These are phyloP conservation scores for Drosophila rhopaloa DNA, from an alignment of 1,140 invertebrate species.

Conservation along the genomic window DNA sequence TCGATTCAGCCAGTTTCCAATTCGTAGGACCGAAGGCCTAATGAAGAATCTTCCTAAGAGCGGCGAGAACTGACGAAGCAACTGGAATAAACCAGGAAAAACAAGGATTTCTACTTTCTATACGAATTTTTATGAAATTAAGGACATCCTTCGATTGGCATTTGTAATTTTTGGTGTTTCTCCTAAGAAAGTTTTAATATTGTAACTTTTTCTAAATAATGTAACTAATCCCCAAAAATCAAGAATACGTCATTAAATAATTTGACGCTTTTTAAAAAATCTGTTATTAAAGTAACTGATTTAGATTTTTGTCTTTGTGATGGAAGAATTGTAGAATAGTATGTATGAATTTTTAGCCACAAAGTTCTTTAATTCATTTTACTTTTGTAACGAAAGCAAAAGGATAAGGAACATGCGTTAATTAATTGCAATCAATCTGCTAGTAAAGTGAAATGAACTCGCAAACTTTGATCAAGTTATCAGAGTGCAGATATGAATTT, in stretches of 20 bases:
- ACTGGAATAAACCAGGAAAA: neutral
- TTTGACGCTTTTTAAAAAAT: too few relatives aligned
- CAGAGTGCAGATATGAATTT: conserved; percentile 27
- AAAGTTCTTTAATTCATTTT: neutral
- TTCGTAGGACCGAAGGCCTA: neutral
- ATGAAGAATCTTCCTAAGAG: neutral
- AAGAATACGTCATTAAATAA: too few relatives aligned
- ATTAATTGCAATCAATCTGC: conserved; percentile 17
- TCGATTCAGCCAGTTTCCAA: neutral
- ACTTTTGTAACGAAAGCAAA: neutral
- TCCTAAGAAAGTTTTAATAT: too few relatives aligned
- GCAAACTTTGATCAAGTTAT: conserved; percentile 23
- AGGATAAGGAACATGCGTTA: neutral
- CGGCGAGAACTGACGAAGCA: neutral
- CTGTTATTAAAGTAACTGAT: too few relatives aligned
- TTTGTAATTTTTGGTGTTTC: too few relatives aligned
- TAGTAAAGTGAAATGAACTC: conserved; percentile 2
- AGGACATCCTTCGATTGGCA: neutral
- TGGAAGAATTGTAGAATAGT: too few relatives aligned
- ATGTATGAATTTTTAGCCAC: too few relatives aligned
- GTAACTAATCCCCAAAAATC: too few relatives aligned
- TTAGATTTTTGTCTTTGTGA: too few relatives aligned
- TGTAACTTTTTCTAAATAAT: too few relatives aligned
- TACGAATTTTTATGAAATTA: neutral
- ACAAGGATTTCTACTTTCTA: neutral